These are phyloP conservation scores for Peromyscus californicus DNA, from an alignment of 2,113 vertebrate genomes.

Conservation along the genomic window DNA sequence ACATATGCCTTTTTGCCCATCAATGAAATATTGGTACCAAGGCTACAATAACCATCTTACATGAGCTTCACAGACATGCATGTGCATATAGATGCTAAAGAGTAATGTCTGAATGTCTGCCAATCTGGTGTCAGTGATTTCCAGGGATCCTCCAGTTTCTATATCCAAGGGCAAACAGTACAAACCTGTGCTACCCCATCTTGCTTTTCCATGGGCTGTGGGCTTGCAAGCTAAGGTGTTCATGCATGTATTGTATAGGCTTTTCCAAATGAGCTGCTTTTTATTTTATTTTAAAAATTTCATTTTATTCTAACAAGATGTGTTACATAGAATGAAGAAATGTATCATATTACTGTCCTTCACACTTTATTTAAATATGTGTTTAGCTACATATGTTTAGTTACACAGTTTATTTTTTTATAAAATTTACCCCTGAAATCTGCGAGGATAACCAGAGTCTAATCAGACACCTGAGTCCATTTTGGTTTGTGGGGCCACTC, in stretches of 20 bases:
- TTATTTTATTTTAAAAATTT: neutral
- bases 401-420: too few relatives aligned
- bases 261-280: neutral
- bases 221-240: neutral
- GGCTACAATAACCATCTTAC: neutral
- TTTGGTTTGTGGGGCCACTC: too few relatives aligned
- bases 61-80: neutral
- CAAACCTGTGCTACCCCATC: neutral
- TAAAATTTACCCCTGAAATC: too few relatives aligned
- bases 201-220: neutral
- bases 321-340: neutral
- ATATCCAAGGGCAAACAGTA: neutral
- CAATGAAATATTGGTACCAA: neutral
- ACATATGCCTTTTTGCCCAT: neutral
- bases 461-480: too few relatives aligned
- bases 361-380: neutral
- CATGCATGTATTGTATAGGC: neutral
- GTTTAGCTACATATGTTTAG: neutral
- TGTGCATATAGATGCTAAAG: neutral
- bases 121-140: neutral
- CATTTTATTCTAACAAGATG: neutral
- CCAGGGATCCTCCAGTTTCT: neutral
- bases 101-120: neutral
- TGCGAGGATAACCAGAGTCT: too few relatives aligned
- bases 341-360: neutral